Conservation (phyloP, 2,113 vertebrate genomes). For the Coptodon bakossiorum region DNA sequence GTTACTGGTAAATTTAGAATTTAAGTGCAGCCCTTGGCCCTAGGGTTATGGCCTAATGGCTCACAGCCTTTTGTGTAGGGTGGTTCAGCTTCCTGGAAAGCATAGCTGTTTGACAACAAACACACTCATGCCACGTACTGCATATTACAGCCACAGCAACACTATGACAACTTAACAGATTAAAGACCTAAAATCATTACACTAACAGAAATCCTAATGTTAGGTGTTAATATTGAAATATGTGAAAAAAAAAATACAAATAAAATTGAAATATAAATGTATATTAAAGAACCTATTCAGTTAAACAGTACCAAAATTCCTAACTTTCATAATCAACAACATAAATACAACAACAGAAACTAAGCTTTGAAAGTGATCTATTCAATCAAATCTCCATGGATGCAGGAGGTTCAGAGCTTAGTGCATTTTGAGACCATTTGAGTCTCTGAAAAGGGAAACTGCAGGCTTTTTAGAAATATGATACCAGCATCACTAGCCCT, state of each 20-base stretch:
- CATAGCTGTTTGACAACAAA: background rate
- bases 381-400: constrained; percentile 8
- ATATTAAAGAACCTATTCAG: background rate
- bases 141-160: constrained; percentile 1
- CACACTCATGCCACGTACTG: background rate
- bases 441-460: constrained; percentile 36
- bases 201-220: rapidly evolving
- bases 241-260: background rate
- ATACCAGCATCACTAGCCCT: constrained; percentile 37
- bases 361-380: background rate
- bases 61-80: background rate
- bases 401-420: background rate
- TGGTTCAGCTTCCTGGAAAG: constrained; percentile 1
- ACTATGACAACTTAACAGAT: background rate
- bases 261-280: background rate
- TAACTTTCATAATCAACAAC: background rate
- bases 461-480: constrained; percentile 48
- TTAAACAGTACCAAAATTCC: background rate
- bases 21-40: constrained; percentile 6
- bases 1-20: background rate
- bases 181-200: background rate
- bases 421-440: constrained; percentile 36
- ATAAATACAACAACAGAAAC: background rate
- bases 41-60: constrained; percentile 12
- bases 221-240: background rate